Evolutionary conservation across 23 tunicate species (phyloP), one percentile per base, ranked within the genome.

Genomic region (Aplidium turbinatum): DNA sequence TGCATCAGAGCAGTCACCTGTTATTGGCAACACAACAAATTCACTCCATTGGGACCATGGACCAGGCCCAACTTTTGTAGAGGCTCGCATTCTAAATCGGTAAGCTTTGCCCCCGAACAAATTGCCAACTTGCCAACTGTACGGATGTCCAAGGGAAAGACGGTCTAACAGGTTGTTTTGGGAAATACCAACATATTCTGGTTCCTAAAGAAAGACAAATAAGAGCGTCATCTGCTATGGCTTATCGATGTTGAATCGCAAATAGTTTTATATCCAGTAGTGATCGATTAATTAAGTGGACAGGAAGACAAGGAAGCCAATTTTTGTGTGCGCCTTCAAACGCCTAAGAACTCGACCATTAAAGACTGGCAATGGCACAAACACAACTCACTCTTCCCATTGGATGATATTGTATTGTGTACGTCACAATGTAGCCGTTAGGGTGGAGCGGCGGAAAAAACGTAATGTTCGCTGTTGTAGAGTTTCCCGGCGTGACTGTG

Each of bases 41-140:
- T 25, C 42, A 3, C 76, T 51, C 93, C 93, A 86, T 24, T 25
- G 16, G 11, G 93, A 77, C 93, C 93, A 86, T 0, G 85, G 85
- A 1, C 93, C 93, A 62, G 80, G 33, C 4, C 93, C 93, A n/a
- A 78, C 85, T 29, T 70, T 35, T 5, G 93, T 86, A 3, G 80
- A 62, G 11, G 85, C 85, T 38, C 82, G 68, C 68, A 86, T 70
- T 31, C 85, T 25, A 35, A 78, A 86, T 0, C 30, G 23, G 61
- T 86, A 86, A 1, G 29, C 33, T 38, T 80, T 30, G 30, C 93
- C 93, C 21, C 93, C 93, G 4, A 86, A 69, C 35, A 86, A 36
- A 21, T 58, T 75, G 47, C 25, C 26, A 30, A 86, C 68, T 4
- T 56, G 38, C 69, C 71, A 61, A 20, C 52, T 74, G 52, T 82